Conservation (phyloP, 2,888 invertebrate species). For the Eupithecia tripunctaria region DNA sequence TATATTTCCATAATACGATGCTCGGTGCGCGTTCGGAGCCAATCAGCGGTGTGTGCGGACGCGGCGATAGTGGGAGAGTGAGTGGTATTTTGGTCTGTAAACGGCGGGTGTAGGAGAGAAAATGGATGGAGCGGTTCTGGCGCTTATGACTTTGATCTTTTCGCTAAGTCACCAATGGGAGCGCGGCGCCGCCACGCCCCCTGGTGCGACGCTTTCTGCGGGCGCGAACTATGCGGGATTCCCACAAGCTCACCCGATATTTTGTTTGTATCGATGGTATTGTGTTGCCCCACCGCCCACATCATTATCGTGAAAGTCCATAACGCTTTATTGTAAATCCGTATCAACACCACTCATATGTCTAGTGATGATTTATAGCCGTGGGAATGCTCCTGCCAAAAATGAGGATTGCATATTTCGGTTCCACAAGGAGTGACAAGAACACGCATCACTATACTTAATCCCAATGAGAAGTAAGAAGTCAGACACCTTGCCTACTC, state of each 20-base stretch:
- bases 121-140: constrained; percentile 58
- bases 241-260: constrained; percentile 76
- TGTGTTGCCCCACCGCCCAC: constrained; percentile 79
- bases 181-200: constrained; percentile 59
- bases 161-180: constrained; percentile 61
- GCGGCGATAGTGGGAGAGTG: constrained; percentile 45
- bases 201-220: constrained; percentile 41
- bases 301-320: constrained; percentile 80
- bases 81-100: constrained; percentile 66
- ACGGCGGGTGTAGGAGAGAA: constrained; percentile 57
- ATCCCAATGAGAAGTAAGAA: background rate
- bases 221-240: constrained; percentile 76
- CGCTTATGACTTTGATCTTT: constrained; percentile 62
- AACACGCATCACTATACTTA: background rate
- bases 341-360: constrained; percentile 77
- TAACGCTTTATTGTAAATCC: constrained; percentile 79
- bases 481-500: background rate
- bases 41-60: constrained; percentile 66
- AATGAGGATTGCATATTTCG: constrained; percentile 19
- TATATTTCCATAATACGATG: constrained; percentile 83
- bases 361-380: constrained; percentile 80
- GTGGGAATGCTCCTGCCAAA: constrained; percentile 65
- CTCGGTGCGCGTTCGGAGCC: constrained; percentile 61
- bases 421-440: constrained; percentile 1
- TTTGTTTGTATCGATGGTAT: constrained; percentile 71